These are phyloP conservation scores for Epinotia demarniana DNA, from an alignment of 2,888 invertebrate genomes.

Conservation along the genomic window DNA sequence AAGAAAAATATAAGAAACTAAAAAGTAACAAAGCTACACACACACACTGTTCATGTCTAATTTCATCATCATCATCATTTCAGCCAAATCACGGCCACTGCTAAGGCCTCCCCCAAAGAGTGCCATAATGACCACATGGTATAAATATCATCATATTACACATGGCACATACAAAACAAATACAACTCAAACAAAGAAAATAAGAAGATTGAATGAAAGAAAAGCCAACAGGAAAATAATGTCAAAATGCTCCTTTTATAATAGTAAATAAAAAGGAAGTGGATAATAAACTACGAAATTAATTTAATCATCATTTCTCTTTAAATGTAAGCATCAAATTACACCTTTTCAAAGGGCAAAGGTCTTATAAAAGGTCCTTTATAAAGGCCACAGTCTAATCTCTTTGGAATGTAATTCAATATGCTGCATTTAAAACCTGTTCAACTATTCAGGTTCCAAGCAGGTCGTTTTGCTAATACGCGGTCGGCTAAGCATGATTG, in stretches of 20 bases:
- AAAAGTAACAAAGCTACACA: too few species aligned
- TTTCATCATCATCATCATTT: too few species aligned
- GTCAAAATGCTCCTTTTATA: conserved; percentile 7
- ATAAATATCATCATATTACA: background rate
- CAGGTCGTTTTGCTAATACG: conserved; percentile 43
- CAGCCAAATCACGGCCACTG: too few species aligned
- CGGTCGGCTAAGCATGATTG: conserved; percentile 5
- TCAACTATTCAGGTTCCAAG: conserved; percentile 41
- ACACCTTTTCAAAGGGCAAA: conserved; percentile 41
- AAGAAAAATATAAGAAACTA: too few species aligned
- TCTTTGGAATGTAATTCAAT: conserved; percentile 45
- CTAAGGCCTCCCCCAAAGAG: too few species aligned
- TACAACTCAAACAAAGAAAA: background rate
- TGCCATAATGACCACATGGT: too few species aligned
- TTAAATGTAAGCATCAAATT: conserved; percentile 40
- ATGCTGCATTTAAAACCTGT: conserved; percentile 45
- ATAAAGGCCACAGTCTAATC: conserved; percentile 42
- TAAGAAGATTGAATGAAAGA: background rate
- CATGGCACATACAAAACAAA: background rate
- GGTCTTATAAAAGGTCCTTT: conserved; percentile 38
- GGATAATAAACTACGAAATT: conserved; percentile 21
- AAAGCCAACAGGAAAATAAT: conserved; percentile 9
- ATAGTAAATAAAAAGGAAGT: conserved; percentile 8
- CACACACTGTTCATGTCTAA: too few species aligned
- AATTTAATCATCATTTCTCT: conserved; percentile 21